phyloP scores from a whole-genome alignment of 2,113 vertebrate species.

The Phaetusa simplex region DNA sequence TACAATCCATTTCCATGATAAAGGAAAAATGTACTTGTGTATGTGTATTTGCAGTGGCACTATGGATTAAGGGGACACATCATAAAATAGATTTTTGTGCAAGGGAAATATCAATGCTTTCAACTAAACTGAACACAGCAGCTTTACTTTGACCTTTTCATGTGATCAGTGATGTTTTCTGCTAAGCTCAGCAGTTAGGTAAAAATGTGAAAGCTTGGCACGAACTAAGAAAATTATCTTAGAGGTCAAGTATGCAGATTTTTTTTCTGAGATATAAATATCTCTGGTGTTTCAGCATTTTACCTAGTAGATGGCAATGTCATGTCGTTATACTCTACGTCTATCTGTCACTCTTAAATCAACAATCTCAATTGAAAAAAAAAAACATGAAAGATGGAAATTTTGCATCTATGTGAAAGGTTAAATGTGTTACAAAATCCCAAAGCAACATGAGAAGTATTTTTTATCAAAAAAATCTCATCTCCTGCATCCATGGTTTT shows the following conservation, averaged over 20 bases:
- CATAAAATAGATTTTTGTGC: background rate
- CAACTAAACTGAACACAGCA: background rate
- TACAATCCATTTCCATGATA: background rate
- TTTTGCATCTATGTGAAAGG: background rate
- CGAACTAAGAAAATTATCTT: background rate
- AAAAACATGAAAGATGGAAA: background rate
- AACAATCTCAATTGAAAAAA: background rate
- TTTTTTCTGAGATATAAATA: background rate
- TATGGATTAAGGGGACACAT: background rate
- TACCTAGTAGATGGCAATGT: background rate
- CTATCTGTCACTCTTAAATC: background rate
- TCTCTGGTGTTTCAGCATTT: background rate
- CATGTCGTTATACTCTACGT: background rate
- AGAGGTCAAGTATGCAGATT: background rate
- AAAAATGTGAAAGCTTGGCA: constrained; percentile 5
- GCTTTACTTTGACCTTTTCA: background rate
- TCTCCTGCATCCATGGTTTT: background rate
- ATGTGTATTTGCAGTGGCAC: background rate
- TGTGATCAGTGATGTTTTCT: background rate
- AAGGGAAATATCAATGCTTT: background rate
- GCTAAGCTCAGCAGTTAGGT: constrained; percentile 4
- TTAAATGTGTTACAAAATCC: background rate
- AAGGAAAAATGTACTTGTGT: background rate
- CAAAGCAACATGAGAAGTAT: background rate
- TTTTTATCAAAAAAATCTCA: background rate